Evolutionary conservation across 2,113 vertebrate genomes (phyloP).

Genomic region (Camarhynchus parvulus): DNA sequence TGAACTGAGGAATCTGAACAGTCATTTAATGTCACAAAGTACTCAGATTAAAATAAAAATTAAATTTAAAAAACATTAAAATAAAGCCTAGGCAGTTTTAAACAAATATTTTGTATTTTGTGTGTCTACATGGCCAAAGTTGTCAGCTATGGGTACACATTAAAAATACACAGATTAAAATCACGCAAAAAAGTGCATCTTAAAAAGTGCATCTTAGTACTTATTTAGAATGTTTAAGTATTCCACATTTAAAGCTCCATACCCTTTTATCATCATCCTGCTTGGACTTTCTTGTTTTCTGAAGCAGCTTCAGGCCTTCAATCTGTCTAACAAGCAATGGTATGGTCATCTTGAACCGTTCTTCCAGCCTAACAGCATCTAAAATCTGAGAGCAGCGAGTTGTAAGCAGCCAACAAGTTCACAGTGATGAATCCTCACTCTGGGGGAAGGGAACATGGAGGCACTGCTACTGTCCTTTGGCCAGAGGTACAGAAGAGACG

Average conservation of each 20-base stretch:
- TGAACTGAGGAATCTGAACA: neutral
- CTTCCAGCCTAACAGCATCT: conserved; percentile 90
- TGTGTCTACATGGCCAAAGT: neutral
- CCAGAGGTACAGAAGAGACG: neutral
- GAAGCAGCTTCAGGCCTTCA: conserved; percentile 91
- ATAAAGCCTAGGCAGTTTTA: neutral
- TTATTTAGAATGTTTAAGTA: neutral
- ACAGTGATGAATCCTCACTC: neutral
- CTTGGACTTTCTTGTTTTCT: conserved; percentile 89
- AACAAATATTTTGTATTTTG: neutral
- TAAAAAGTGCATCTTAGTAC: neutral
- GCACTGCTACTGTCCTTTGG: neutral
- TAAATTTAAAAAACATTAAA: accelerated
- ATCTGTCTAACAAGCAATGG: conserved; percentile 93
- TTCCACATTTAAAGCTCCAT: neutral
- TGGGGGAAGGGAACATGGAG: neutral
- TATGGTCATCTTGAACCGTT: conserved; percentile 91
- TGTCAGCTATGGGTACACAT: neutral
- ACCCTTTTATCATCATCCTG: conserved; percentile 91
- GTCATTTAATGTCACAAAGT: neutral
- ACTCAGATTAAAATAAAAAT: neutral
- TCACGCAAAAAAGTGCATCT: no score
- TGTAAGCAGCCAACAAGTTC: neutral
- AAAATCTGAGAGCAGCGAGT: conserved; percentile 80
- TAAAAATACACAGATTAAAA: neutral